Conservation (phyloP, 1,140 invertebrate species). For the Caenorhabditis latens region DNA sequence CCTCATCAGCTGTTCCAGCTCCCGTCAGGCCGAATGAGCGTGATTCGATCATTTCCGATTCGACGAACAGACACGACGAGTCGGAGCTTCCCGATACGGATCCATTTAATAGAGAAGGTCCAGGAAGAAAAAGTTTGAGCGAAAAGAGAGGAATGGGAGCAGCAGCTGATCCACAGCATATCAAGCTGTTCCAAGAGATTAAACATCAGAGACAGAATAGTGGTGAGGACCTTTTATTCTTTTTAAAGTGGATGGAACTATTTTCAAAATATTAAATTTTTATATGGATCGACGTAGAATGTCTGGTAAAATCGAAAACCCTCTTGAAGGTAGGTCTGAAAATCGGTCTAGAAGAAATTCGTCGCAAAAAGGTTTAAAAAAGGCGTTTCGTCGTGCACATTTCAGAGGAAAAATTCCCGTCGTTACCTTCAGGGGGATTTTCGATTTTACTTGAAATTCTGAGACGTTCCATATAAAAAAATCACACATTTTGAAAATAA, state of each 20-base stretch:
- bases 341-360: no score
- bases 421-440: no score
- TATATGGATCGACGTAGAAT: neutral
- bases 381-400: no score
- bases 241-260: neutral
- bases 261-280: neutral
- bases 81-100: conserved; percentile 13
- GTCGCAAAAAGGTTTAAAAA: no score
- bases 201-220: conserved; percentile 68
- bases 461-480: no score
- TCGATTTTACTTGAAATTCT: no score
- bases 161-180: conserved; percentile 64
- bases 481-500: neutral
- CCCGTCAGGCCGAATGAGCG: neutral
- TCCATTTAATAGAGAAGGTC: conserved; percentile 62
- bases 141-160: conserved; percentile 66
- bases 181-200: conserved; percentile 66
- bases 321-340: no score
- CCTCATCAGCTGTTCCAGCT: conserved; percentile 9
- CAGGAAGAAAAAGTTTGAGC: conserved; percentile 61
- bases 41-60: conserved; percentile 20
- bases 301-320: no score
- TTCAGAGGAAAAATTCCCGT: no score
- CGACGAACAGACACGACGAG: neutral
- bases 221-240: conserved; percentile 61